Base-by-base conservation (phyloP, 2,797 vertebrate genomes). In the Benthosema pterotum region DNA sequence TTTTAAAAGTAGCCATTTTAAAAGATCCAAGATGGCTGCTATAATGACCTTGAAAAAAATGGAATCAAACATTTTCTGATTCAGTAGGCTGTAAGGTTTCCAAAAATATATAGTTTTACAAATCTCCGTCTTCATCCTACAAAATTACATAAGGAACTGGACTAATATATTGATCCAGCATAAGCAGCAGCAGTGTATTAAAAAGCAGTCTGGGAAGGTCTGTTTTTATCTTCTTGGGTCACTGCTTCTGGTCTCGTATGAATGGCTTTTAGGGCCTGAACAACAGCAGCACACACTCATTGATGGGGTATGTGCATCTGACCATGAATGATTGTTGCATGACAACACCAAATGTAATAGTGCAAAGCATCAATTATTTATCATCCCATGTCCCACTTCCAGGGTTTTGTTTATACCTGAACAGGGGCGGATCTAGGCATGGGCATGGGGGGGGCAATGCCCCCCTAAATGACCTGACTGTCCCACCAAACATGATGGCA, bases 121-220 rank as follows among this genome's bases (percentile, higher is more conserved):
- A n/a, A n/a, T n/a, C n/a, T n/a, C n/a, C n/a, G n/a, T n/a, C n/a
- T n/a, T n/a, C n/a, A n/a, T n/a, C n/a, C n/a, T n/a, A n/a, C n/a
- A n/a, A n/a, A n/a, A n/a, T n/a, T n/a, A n/a, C n/a, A n/a, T n/a
- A n/a, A n/a, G n/a, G n/a, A n/a, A n/a, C n/a, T n/a, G n/a, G n/a
- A n/a, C n/a, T n/a, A n/a, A n/a, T n/a, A n/a, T n/a, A 87, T 80
- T 82, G 79, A 86, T 86, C 80, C 65, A 18, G 13, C 45, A 48
- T 43, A 38, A 7, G 65, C 68, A 75, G 65, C 68, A 75, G 64
- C 32, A 7, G 5, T 13, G 19, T 68, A 49, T 65, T 77, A 65
- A 73, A 55, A 80, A 60, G 63, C 60, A 52, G 60, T 69, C 73
- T 69, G 0, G 0, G 52, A 51, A 64, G 60, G 52, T 68, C 62